These are phyloP conservation scores for Amiota minor DNA, from an alignment of 2,888 invertebrate genomes.

Conservation along the genomic window DNA sequence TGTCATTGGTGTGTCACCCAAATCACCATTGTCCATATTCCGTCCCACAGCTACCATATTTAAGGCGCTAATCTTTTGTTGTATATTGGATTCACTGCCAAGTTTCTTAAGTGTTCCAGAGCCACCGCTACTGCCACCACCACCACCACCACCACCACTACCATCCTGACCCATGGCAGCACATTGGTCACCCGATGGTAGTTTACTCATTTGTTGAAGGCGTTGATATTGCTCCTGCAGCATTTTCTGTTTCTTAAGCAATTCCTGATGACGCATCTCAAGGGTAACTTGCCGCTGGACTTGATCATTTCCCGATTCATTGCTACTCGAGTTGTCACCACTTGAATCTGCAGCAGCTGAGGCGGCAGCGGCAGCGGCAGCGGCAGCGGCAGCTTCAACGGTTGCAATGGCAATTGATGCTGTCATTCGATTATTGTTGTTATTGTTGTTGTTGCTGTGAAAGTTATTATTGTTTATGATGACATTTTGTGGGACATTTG, in stretches of 20 bases:
- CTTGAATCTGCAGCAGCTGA: constrained; percentile 56
- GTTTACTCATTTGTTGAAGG: constrained; percentile 88
- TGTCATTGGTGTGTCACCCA: constrained; percentile 37
- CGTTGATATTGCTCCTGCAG: constrained; percentile 93
- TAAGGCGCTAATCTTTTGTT: constrained; percentile 77
- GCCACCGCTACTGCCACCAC: constrained; percentile 73
- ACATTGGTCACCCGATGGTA: constrained; percentile 78
- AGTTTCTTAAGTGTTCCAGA: constrained; percentile 81
- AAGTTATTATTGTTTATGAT: not conserved
- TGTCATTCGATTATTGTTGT: not conserved
- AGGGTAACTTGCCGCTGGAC: constrained; percentile 83
- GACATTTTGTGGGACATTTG: constrained; percentile 78
- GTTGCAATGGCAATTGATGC: constrained; percentile 40
- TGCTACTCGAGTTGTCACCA: constrained; percentile 81
- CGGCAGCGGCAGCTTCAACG: constrained; percentile 42
- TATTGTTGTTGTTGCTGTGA: no score
- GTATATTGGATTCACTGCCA: constrained; percentile 89
- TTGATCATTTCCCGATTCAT: constrained; percentile 85
- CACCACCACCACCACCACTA: constrained; percentile 32
- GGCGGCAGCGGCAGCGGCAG: constrained; percentile 64
- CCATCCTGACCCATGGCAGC: constrained; percentile 75
- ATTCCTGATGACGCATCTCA: constrained; percentile 90
- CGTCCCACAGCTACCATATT: constrained; percentile 51
- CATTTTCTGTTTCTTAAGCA: constrained; percentile 89
- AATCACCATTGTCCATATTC: no score